Evolutionary conservation across 2,888 invertebrate species (phyloP), one percentile per base, ranked within the genome.

Genomic region (Agriopis aurantiaria): DNA sequence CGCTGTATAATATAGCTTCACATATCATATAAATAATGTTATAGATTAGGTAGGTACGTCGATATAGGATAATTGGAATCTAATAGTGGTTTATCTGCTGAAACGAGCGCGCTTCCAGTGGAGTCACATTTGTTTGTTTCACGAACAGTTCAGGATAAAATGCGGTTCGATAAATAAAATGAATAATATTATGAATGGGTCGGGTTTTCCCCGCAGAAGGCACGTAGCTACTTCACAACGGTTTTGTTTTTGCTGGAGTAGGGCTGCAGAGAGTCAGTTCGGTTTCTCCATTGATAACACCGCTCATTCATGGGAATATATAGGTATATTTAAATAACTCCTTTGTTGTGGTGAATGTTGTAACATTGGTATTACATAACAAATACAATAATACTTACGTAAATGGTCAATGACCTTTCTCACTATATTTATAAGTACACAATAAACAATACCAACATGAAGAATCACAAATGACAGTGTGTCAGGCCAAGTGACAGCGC

Each of bases 121-220:
- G 6, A 43, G 8, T 33, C 12, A 10, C 0, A 52, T 63, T 45
- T 40, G 11, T 45, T 33, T 53, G 40, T 45, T 51, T 65, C 12
- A 52, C 23, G 14, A 46, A 14, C 53, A 14, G 12, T 17, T 14
- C 53, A 51, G 59, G 53, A 66, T 60, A 60, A 57, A 41, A 41
- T 7, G 12, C 7, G 33, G n/a, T 55, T 41, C 8, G 40, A 55
- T 41, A 41, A 53, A n/a, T n/a, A 41, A 33, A 43, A n/a, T 56
- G 14, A 43, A 9, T 9, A 56, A 41, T 43, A 43, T 56, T 43
- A 66, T 66, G 58, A 59, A 66, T 60, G 65, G 40, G 9, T 9
- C 17, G 53, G 65, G 59, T 11, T 52, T 65, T 52, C 12, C 59
- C 65, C 56, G 8, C 6, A 17, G 43, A n/a, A n/a, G 5, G 55